phyloP scores from a whole-genome alignment of 2,797 vertebrate species.

The Lates japonicus region DNA sequence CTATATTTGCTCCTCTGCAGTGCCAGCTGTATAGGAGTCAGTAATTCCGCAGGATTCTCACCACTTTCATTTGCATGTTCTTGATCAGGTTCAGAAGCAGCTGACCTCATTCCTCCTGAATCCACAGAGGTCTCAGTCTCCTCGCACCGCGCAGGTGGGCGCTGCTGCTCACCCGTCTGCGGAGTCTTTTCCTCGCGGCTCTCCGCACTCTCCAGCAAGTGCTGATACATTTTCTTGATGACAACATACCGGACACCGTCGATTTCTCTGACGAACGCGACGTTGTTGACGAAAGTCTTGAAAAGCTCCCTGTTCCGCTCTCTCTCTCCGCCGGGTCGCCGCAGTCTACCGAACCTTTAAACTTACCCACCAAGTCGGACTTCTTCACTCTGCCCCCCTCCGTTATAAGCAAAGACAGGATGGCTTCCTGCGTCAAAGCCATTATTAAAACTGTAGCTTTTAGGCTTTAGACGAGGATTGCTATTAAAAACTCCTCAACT shows the following conservation, averaged over 20 bases:
- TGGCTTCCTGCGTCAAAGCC: constrained; percentile 84
- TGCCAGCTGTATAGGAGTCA: constrained; percentile 52
- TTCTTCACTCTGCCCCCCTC: constrained; percentile 87
- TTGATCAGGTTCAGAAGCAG: constrained; percentile 10
- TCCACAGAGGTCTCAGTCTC: not conserved
- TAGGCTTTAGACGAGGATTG: not conserved
- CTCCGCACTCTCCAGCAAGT: constrained; percentile 43
- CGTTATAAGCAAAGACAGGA: constrained; percentile 85
- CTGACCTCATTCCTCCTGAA: not conserved
- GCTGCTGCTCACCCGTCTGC: constrained; percentile 63
- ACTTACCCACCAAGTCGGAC: constrained; percentile 86
- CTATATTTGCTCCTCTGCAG: constrained; percentile 65
- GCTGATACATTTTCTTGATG: constrained; percentile 79
- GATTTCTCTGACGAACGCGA: constrained; percentile 89
- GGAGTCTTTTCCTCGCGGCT: not conserved
- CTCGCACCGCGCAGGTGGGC: constrained; percentile 32
- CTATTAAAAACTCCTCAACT: not conserved
- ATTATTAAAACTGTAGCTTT: constrained; percentile 45
- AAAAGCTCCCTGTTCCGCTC: constrained; percentile 88
- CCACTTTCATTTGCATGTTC: not conserved
- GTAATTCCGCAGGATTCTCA: not conserved
- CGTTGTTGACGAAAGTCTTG: constrained; percentile 89
- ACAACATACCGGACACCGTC: constrained; percentile 88
- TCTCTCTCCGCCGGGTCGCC: constrained; percentile 78
- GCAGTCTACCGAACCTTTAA: constrained; percentile 85